Base-by-base conservation (phyloP, 1,140 invertebrate species). In the Drosophila auraria region DNA sequence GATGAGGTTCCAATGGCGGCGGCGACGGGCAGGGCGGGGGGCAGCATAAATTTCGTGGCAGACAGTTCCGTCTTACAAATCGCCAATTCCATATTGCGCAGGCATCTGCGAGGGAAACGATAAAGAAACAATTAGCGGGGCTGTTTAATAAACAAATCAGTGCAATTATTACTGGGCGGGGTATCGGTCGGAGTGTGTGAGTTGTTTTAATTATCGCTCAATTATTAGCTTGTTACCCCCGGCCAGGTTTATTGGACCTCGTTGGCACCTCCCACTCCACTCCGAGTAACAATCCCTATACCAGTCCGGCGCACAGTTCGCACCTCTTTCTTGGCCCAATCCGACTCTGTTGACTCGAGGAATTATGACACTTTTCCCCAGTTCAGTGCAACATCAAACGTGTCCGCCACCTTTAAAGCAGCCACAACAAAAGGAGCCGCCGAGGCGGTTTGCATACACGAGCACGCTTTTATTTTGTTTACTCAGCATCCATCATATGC, bases 61-160 rank as follows among this genome's bases (percentile, higher is more conserved):
- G 91, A 77, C 81, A 92, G 51, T 72, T 92, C 91, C 61, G 87
- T 87, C 83, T 92, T 92, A 92, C 87, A 92, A 80, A 92, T 92
- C 38, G 84, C 91, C 69, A 92, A 59, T 92, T 92, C 91, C 91
- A 92, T 92, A 82, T 92, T 92, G 91, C 64, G 78, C 61, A 77
- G 64, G 76, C 91, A 92, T 92, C 91, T 92, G 9, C 33, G 2
- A 36, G 8, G 14, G 40, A 54, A 54, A 25, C 25, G 38, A 70
- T 27, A 42, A 80, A 71, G 54, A 74, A 61, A 53, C 44, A 64
- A 57, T 62, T 40, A 76, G 56, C 50, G 58, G 49, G 49, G 44
- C 40, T 62, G 63, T 38, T 33, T 17, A 63, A 53, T 58, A 74
- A 73, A 82, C 74, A 72, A 54, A 69, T 49, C 61, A 61, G 23